phyloP scores from a whole-genome alignment of 2,797 vertebrate genomes.

The Sandelia bainsii region DNA sequence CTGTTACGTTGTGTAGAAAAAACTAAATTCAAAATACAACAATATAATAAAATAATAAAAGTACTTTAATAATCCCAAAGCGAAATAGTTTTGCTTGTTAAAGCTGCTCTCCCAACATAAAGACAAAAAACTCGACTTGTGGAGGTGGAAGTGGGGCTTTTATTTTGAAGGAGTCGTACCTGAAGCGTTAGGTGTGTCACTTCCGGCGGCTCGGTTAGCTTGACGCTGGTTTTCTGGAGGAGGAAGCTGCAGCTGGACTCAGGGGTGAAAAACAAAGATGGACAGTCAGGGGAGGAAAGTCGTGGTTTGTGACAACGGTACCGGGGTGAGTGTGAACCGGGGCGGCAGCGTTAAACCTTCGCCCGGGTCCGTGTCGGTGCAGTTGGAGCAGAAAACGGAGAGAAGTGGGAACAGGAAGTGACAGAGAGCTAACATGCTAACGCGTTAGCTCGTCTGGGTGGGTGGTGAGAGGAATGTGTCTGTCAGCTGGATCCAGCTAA shows the following conservation, averaged over 20 bases:
- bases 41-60: too few relatives aligned
- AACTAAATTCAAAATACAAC: too few relatives aligned
- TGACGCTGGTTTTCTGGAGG: conserved; percentile 41
- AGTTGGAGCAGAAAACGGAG: conserved; percentile 36
- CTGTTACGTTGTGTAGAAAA: too few relatives aligned
- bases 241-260: conserved; percentile 58
- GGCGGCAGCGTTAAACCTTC: too few relatives aligned
- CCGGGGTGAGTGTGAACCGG: conserved; percentile 87
- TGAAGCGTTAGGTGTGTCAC: background rate
- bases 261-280: conserved; percentile 59
- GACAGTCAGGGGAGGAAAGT: conserved; percentile 89
- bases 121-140: too few relatives aligned
- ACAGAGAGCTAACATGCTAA: conserved; percentile 43
- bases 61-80: too few relatives aligned
- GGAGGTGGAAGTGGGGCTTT: background rate
- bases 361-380: conserved; percentile 1
- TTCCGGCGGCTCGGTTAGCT: conserved; percentile 3
- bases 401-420: conserved; percentile 73
- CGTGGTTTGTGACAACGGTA: conserved; percentile 98
- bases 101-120: too few relatives aligned
- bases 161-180: conserved; percentile 32
- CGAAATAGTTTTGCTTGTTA: too few relatives aligned
- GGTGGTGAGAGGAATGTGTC: conserved; percentile 61
- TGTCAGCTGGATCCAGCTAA: conserved; percentile 57
- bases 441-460: conserved; percentile 32